Percentiles rank a stretch among this genome's conserved stretches.
These are phyloP conservation scores for Trichogramma dendrolimi DNA, from an alignment of 2,888 invertebrate species.

Conservation along the genomic window DNA sequence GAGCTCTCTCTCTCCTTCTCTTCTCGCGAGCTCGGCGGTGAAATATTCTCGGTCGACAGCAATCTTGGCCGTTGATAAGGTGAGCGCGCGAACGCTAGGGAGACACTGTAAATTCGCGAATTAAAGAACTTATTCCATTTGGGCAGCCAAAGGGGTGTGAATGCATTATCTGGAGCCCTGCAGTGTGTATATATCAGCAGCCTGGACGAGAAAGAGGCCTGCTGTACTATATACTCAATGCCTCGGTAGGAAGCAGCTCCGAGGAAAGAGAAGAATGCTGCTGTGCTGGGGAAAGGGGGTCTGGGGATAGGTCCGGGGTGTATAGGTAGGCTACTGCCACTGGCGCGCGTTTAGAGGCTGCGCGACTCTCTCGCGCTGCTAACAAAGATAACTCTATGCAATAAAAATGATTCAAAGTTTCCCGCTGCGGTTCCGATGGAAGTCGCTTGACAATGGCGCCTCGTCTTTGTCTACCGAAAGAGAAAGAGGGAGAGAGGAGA, in stretches of 20 bases:
- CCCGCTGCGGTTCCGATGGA: conserved; percentile 53
- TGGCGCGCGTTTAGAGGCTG: conserved; percentile 50
- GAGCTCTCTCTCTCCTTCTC: too few relatives aligned
- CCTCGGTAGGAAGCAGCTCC: conserved; percentile 25
- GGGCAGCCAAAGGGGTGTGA: conserved; percentile 53
- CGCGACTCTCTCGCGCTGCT: conserved; percentile 47
- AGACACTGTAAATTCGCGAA: conserved; percentile 48
- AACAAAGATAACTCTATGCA: conserved; percentile 54
- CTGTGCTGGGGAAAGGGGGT: conserved; percentile 33
- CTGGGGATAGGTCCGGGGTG: conserved; percentile 33
- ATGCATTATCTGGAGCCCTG: conserved; percentile 47
- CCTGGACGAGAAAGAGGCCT: conserved; percentile 29
- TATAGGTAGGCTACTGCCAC: conserved; percentile 36
- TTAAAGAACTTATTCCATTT: conserved; percentile 54
- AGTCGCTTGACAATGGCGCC: conserved; percentile 51
- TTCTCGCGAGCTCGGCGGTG: background rate
- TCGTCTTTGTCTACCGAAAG: conserved; percentile 45
- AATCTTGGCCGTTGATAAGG: conserved; percentile 20
- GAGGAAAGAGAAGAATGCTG: conserved; percentile 35
- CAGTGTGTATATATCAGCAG: conserved; percentile 21
- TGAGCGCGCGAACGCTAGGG: background rate
- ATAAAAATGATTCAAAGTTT: conserved; percentile 55
- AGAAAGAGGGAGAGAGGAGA: too few relatives aligned
- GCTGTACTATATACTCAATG: background rate
- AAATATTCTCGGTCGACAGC: conserved; percentile 18